Evolutionary conservation across 2,888 invertebrate genomes (phyloP).

Genomic region (Synanthedon andrenaeformis): DNA sequence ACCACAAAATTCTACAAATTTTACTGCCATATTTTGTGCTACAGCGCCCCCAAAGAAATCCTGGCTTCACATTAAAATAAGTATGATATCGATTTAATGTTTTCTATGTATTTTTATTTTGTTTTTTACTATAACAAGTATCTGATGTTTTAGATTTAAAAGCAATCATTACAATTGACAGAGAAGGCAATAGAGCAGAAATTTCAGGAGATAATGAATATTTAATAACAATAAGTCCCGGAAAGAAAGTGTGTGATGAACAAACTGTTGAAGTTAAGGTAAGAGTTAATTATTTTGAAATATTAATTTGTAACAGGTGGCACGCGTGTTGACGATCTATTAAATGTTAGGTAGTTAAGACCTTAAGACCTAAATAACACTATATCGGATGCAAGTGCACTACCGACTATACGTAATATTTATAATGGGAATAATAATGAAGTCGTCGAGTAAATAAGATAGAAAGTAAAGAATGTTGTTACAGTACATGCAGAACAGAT

Average conservation of each 20-base stretch:
- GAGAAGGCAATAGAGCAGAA: conserved; percentile 36
- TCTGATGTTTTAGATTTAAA: conserved; percentile 26
- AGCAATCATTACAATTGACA: conserved; percentile 38
- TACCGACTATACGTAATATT: too few relatives aligned
- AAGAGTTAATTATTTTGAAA: too few relatives aligned
- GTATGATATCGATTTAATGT: conserved; percentile 13
- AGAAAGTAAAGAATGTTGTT: too few relatives aligned
- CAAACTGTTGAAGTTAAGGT: conserved; percentile 46
- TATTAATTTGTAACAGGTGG: too few relatives aligned
- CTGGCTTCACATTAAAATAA: conserved; percentile 33
- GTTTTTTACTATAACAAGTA: neutral
- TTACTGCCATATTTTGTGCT: conserved; percentile 48
- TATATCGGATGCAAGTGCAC: too few relatives aligned
- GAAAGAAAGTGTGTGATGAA: conserved; percentile 38
- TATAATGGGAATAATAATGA: too few relatives aligned
- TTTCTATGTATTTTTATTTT: neutral
- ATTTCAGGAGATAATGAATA: conserved; percentile 35
- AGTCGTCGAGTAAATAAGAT: too few relatives aligned
- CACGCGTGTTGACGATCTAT: too few relatives aligned
- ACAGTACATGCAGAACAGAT: too few relatives aligned
- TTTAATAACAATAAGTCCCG: conserved; percentile 26
- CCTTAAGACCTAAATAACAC: too few relatives aligned
- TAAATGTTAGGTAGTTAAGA: too few relatives aligned
- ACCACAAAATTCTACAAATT: conserved; percentile 42
- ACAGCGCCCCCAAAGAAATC: conserved; percentile 19